Percentiles rank a stretch among this genome's conserved stretches.
These are phyloP conservation scores for Popillia japonica DNA, from an alignment of 1,140 invertebrate species.

Conservation along the genomic window DNA sequence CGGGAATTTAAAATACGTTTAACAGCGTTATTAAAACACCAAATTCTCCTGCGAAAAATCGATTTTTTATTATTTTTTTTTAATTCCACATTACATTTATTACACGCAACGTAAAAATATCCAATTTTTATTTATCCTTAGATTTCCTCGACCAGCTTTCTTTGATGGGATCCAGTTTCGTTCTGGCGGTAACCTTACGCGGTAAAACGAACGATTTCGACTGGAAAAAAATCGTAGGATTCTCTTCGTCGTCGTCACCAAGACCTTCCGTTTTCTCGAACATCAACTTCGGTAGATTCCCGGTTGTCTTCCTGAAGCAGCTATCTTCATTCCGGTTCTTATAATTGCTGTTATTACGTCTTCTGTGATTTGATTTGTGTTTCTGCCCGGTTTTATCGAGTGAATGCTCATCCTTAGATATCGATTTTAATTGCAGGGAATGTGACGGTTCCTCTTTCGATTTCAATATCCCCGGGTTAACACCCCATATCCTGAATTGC, in stretches of 20 bases:
- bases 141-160: background rate
- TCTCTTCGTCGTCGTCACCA: background rate
- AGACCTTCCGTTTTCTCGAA: background rate
- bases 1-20: no score
- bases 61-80: background rate
- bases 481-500: slow-evolving; percentile 24
- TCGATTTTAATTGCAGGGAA: background rate
- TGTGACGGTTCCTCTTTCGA: background rate
- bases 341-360: background rate
- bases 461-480: background rate
- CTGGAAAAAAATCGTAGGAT: background rate
- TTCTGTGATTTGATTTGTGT: background rate
- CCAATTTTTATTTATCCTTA: background rate
- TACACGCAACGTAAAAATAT: background rate
- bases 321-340: background rate
- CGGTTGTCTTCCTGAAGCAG: slow-evolving; percentile 17
- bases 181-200: background rate
- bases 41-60: background rate
- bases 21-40: background rate
- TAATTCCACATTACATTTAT: background rate
- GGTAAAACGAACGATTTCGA: slow-evolving; percentile 29
- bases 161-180: background rate
- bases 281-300: background rate
- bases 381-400: background rate
- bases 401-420: no score